Conservation (phyloP, 1,140 invertebrate genomes). For the Philaenus spumarius region DNA sequence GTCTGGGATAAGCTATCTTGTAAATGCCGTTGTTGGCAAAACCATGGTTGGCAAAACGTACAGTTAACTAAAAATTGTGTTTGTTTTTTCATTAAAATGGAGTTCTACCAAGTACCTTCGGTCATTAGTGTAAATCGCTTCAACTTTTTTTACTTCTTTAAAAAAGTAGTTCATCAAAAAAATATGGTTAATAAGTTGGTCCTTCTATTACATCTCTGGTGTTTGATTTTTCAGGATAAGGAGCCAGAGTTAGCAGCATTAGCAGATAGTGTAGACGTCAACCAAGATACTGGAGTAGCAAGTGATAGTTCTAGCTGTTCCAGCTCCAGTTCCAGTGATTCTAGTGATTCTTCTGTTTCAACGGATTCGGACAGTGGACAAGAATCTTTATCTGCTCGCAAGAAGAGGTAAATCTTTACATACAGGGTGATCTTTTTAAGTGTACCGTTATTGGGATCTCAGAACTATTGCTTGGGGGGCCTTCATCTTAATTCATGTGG, state of each 20-base stretch:
- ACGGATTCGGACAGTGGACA: constrained; percentile 79
- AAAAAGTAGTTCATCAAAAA: neutral
- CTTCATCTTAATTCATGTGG: too few species aligned
- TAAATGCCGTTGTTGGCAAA: too few species aligned
- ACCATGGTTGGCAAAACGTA: too few species aligned
- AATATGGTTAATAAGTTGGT: neutral
- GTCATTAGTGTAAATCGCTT: constrained; percentile 9
- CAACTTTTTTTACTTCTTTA: neutral
- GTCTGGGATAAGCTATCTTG: too few species aligned
- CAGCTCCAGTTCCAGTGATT: constrained; percentile 70
- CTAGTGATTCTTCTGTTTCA: constrained; percentile 51
- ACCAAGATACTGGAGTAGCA: constrained; percentile 80
- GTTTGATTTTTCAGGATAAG: constrained; percentile 53
- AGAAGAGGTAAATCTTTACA: constrained; percentile 61
- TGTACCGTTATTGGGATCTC: too few species aligned
- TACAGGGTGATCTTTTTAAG: too few species aligned
- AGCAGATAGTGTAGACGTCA: constrained; percentile 81
- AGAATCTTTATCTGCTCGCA: constrained; percentile 79
- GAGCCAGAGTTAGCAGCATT: constrained; percentile 77
- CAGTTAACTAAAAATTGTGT: neutral
- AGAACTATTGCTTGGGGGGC: too few species aligned
- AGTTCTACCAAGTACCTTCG: too few species aligned
- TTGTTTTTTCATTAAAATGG: too few species aligned
- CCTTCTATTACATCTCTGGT: neutral
- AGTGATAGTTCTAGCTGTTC: constrained; percentile 92